Conservation (phyloP, 2,797 vertebrate species). For the Danionella dracula region DNA sequence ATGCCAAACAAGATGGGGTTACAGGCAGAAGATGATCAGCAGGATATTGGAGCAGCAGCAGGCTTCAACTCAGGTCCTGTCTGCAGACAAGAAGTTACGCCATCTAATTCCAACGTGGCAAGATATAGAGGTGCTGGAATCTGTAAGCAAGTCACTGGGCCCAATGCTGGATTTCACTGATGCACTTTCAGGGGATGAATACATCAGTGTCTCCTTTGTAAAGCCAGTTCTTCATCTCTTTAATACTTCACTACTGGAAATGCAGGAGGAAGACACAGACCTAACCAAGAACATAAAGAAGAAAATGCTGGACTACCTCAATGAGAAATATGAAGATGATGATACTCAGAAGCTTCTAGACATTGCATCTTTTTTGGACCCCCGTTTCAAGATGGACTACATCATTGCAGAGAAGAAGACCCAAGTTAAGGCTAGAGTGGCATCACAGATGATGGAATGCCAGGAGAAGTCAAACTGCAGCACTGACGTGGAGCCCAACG, state of each 20-base stretch:
- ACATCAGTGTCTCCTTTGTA: neutral
- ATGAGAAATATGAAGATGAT: conserved; percentile 22
- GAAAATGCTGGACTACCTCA: neutral
- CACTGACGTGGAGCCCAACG: neutral
- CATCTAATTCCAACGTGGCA: neutral
- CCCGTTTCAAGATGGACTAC: neutral
- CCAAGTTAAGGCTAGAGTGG: neutral
- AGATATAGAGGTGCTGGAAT: neutral
- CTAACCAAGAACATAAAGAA: conserved; percentile 3
- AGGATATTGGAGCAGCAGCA: neutral
- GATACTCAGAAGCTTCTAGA: conserved; percentile 16
- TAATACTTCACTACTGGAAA: neutral
- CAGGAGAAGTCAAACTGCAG: neutral
- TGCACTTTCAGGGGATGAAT: neutral
- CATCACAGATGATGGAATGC: conserved; percentile 1
- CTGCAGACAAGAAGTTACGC: neutral
- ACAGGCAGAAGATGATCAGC: neutral
- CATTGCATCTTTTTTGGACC: neutral
- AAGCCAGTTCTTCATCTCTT: neutral
- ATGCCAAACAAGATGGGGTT: neutral
- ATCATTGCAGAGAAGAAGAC: conserved; percentile 2
- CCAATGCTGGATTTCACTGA: neutral
- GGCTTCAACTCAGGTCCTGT: neutral
- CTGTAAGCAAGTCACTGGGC: neutral
- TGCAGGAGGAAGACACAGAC: neutral